Evolutionary conservation across 2,113 vertebrate species (phyloP).

Genomic region (Heteronetta atricapilla): DNA sequence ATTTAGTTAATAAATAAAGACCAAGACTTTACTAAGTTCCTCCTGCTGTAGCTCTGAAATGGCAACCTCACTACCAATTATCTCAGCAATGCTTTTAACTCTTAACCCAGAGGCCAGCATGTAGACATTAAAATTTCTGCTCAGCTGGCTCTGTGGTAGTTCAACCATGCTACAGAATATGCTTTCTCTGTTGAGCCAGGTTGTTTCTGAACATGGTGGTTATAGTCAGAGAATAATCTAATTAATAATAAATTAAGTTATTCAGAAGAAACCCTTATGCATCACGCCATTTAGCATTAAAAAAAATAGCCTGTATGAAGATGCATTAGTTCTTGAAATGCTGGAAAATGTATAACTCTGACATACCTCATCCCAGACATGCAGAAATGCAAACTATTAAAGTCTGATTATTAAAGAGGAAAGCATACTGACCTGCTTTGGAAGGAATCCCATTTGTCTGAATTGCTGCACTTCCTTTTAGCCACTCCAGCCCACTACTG

Average conservation of each 20-base stretch:
- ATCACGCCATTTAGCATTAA: background rate
- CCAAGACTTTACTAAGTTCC: background rate
- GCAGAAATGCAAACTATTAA: background rate
- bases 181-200: background rate
- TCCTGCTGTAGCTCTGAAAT: background rate
- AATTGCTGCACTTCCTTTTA: background rate
- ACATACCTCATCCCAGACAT: background rate
- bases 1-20: background rate
- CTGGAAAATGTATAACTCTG: background rate
- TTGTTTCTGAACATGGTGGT: background rate
- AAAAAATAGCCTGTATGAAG: background rate
- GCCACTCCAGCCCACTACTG: background rate
- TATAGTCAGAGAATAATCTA: background rate
- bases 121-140: background rate
- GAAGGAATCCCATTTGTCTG: background rate
- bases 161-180: fast-evolving
- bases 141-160: background rate
- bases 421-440: background rate
- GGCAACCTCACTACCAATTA: background rate
- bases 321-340: background rate
- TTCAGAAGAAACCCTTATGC: background rate
- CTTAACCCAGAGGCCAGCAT: background rate
- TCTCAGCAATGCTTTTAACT: conserved; percentile 11
- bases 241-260: background rate
- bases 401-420: background rate